Conservation (phyloP, 2,888 invertebrate genomes). For the Pseudococcus viburni region DNA sequence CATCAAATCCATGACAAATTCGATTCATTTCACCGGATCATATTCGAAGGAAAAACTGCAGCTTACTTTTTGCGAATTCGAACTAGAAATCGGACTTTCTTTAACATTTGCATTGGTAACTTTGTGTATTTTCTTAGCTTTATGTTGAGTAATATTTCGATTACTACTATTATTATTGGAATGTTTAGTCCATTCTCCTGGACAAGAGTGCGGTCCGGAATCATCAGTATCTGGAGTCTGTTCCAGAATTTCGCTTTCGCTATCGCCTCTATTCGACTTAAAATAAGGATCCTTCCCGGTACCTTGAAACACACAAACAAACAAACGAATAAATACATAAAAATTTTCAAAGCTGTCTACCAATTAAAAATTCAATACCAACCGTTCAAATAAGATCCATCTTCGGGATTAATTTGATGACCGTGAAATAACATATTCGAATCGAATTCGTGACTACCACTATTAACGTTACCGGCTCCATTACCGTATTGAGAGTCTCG, state of each 20-base stretch:
- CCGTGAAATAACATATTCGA: constrained; percentile 49
- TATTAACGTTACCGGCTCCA: constrained; percentile 71
- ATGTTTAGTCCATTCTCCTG: constrained; percentile 66
- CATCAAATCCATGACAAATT: too few species aligned
- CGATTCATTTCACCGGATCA: too few species aligned
- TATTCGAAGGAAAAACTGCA: too few species aligned
- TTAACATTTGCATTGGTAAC: constrained; percentile 61
- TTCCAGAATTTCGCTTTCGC: constrained; percentile 81
- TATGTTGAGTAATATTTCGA: constrained; percentile 60
- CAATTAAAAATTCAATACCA: not conserved
- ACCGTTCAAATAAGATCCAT: constrained; percentile 60
- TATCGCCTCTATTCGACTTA: constrained; percentile 73
- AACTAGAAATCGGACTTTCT: constrained; percentile 37
- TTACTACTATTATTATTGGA: constrained; percentile 56
- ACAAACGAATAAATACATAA: not conserved
- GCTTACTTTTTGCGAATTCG: constrained; percentile 59
- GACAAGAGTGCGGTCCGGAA: constrained; percentile 74
- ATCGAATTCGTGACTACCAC: constrained; percentile 59
- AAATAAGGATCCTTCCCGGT: constrained; percentile 65
- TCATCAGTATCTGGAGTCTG: constrained; percentile 84
- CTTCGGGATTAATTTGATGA: constrained; percentile 46
- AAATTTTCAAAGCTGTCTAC: not conserved
- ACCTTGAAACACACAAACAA: constrained; percentile 30
- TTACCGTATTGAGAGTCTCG: constrained; percentile 84
- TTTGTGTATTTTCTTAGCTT: constrained; percentile 60